A percentile compares a stretch with the other conserved stretches of the same genome.
Evolutionary conservation across 2,113 vertebrate genomes (phyloP).

Genomic region (Artemisiospiza belli): DNA sequence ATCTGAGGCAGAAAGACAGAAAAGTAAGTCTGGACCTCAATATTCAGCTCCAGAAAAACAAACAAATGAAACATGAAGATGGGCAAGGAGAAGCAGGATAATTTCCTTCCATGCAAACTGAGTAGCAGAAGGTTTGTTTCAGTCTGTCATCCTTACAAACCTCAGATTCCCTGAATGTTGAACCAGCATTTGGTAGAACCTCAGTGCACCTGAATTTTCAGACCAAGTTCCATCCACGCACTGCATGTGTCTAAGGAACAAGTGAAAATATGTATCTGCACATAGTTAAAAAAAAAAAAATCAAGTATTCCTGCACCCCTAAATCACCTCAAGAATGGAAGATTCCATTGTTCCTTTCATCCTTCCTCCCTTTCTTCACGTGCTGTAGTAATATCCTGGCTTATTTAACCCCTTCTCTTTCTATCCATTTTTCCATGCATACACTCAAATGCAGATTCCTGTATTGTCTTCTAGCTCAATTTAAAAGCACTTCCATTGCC

Average conservation of each 20-base stretch:
- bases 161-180: background rate
- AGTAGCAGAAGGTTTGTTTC: background rate
- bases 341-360: fast-evolving
- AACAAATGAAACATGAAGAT: background rate
- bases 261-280: background rate
- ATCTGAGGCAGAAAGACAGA: background rate
- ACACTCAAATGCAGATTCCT: background rate
- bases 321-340: background rate
- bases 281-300: background rate
- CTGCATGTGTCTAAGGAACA: background rate
- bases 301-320: background rate
- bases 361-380: background rate
- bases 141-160: background rate
- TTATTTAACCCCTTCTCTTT: background rate
- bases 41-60: background rate
- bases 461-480: background rate
- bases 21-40: background rate
- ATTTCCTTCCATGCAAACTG: background rate
- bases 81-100: background rate
- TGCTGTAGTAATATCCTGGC: background rate
- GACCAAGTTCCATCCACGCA: background rate
- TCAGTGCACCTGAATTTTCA: background rate
- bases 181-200: background rate
- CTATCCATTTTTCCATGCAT: background rate
- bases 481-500: background rate